These are phyloP conservation scores for Synchiropus splendidus DNA, from an alignment of 2,113 vertebrate species.

Conservation along the genomic window DNA sequence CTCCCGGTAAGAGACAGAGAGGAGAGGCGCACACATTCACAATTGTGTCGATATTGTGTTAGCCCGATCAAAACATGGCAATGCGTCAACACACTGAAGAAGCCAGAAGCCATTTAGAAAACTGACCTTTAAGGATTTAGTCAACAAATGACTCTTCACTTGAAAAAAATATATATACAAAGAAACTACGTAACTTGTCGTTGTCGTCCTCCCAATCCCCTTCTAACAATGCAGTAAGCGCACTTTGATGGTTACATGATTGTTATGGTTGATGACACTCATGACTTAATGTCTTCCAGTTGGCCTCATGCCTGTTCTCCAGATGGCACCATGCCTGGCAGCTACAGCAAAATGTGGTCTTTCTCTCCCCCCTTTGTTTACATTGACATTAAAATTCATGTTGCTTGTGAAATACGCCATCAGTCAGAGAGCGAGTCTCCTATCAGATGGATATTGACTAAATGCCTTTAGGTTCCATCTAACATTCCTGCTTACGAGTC, in stretches of 20 bases:
- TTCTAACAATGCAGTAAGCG: slow-evolving; percentile 26
- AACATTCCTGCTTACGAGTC: slow-evolving; percentile 9
- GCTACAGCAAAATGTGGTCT: slow-evolving; percentile 35
- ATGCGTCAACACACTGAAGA: no score
- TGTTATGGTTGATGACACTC: slow-evolving; percentile 63
- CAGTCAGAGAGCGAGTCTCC: slow-evolving; percentile 19
- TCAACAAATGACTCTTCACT: no score
- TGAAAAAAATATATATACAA: no score
- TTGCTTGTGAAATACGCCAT: slow-evolving; percentile 26
- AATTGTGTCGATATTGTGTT: no score
- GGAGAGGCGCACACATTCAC: no score
- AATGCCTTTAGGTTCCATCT: slow-evolving; percentile 15
- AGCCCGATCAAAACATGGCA: no score
- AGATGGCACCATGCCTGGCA: slow-evolving; percentile 59
- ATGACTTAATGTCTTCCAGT: slow-evolving; percentile 63
- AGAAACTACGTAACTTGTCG: no score
- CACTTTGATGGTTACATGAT: slow-evolving; percentile 58
- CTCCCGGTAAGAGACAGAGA: no score
- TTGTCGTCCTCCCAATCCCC: no score
- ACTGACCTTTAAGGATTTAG: no score
- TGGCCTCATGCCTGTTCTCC: slow-evolving; percentile 61
- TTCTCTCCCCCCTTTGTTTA: slow-evolving; percentile 42
- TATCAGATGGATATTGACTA: slow-evolving; percentile 31
- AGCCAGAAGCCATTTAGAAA: no score
- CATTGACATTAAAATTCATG: slow-evolving; percentile 45